These are phyloP conservation scores for Hestina assimilis DNA, from an alignment of 1,140 invertebrate genomes.

Conservation along the genomic window DNA sequence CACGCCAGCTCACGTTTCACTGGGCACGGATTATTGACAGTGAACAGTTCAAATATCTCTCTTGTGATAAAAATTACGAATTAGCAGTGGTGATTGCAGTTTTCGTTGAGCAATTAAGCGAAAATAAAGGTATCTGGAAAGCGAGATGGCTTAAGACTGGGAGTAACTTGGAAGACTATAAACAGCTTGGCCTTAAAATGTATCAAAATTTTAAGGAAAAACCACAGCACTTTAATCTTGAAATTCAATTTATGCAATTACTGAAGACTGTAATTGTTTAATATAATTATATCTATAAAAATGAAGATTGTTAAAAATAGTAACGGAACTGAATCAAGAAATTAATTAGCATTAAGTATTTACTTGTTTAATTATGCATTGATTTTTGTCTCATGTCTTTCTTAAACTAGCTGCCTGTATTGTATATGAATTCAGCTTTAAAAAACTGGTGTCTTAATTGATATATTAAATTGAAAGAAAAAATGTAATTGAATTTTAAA, in stretches of 20 bases:
- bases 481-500: no score
- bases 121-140: constrained; percentile 16
- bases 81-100: constrained; percentile 22
- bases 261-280: no score
- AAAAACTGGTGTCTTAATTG: no score
- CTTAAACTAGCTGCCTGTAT: no score
- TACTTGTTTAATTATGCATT: no score
- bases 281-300: neutral
- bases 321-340: no score
- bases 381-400: no score
- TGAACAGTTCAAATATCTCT: constrained; percentile 20
- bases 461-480: no score
- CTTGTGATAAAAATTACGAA: constrained; percentile 17
- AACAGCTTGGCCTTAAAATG: constrained; percentile 15
- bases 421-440: no score
- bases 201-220: constrained; percentile 8
- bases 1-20: constrained; percentile 7
- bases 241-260: no score
- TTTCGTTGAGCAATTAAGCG: constrained; percentile 19
- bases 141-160: constrained; percentile 20
- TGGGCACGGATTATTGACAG: constrained; percentile 24
- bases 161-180: constrained; percentile 11
- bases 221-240: no score
- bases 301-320: neutral
- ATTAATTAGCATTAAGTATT: no score